Conservation (phyloP, 2,113 vertebrate species). For the Hyperopisus bebe region DNA sequence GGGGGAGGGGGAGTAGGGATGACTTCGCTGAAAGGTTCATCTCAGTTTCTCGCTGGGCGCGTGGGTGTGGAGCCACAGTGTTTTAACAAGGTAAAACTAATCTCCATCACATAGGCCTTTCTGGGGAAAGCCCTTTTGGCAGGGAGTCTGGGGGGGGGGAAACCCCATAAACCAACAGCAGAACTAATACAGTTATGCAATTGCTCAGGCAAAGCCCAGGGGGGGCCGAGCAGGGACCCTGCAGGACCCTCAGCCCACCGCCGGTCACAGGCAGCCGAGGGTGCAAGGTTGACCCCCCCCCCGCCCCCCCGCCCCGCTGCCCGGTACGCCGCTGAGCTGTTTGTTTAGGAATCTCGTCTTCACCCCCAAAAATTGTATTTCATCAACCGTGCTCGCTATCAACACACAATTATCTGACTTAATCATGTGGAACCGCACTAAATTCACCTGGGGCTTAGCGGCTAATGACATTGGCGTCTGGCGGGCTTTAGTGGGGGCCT, state of each 20-base stretch:
- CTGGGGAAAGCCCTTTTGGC: not conserved
- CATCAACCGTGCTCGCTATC: constrained; percentile 99
- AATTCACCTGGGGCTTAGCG: constrained; percentile 99
- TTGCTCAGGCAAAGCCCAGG: not conserved
- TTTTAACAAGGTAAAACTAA: constrained; percentile 24
- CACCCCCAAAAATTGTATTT: constrained; percentile 97
- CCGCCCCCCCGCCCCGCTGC: constrained; percentile 42
- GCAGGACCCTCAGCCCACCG: not conserved
- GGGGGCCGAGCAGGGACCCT: not conserved
- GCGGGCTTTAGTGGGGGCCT: constrained; percentile 98
- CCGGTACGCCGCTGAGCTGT: constrained; percentile 89
- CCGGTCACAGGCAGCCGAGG: not conserved
- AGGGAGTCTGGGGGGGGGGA: not conserved
- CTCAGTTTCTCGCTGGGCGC: not conserved
- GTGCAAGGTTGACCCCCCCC: not conserved
- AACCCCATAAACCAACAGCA: not conserved
- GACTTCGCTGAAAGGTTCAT: constrained; percentile 2
- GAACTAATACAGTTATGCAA: not conserved
- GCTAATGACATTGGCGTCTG: constrained; percentile 99
- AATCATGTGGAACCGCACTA: constrained; percentile 99
- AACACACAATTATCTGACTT: constrained; percentile 99
- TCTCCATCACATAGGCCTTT: constrained; percentile 15
- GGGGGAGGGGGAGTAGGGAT: not conserved
- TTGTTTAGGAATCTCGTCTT: constrained; percentile 98
- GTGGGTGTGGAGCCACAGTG: not conserved